phyloP scores from a whole-genome alignment of 53 echinoderm and acorn worm genomes.

The Astropecten irregularis region DNA sequence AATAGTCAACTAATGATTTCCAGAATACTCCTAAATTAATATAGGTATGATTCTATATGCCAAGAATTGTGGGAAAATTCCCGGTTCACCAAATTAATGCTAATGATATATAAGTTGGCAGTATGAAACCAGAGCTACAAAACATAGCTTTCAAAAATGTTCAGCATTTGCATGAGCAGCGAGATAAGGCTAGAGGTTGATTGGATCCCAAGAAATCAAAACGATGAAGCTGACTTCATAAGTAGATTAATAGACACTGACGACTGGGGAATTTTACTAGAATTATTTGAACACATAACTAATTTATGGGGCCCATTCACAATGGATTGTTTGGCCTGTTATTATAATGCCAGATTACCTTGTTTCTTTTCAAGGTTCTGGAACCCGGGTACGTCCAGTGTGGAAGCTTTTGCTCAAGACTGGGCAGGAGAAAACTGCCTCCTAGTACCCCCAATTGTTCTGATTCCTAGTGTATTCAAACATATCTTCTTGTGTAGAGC shows the following conservation, averaged over 20 bases:
- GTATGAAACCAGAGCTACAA: constrained; percentile 14
- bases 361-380: constrained; percentile 23
- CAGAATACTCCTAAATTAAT: too few relatives aligned
- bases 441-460: background rate
- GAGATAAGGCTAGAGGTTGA: background rate
- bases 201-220: constrained; percentile 29
- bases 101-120: background rate
- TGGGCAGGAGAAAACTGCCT: background rate
- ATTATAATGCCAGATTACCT: constrained; percentile 6
- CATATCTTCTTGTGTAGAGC: background rate
- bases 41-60: constrained; percentile 40
- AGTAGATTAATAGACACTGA: constrained; percentile 36
- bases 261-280: constrained; percentile 10
- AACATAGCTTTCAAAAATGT: constrained; percentile 1
- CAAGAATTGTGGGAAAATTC: constrained; percentile 5
- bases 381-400: background rate
- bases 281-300: background rate
- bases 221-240: constrained; percentile 37
- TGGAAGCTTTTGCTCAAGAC: constrained; percentile 24
- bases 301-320: constrained; percentile 2
- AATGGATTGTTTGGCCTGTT: constrained; percentile 13
- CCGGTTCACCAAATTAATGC: constrained; percentile 9
- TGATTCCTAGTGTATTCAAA: background rate
- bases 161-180: background rate
- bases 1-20: too few relatives aligned